Evolutionary conservation across 2,888 invertebrate species (phyloP).

Genomic region (Rhagonycha lutea): DNA sequence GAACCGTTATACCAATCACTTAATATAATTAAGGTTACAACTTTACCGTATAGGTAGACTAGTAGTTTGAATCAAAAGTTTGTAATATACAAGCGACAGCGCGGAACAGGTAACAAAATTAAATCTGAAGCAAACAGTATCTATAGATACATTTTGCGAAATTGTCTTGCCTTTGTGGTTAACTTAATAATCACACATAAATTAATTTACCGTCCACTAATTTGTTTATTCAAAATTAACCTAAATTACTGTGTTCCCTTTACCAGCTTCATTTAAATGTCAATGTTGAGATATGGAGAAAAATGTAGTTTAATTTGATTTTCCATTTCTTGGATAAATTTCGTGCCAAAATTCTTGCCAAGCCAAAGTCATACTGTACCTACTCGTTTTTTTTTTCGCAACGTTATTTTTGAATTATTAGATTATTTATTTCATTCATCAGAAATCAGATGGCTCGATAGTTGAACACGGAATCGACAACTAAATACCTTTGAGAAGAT

Average conservation of each 20-base stretch:
- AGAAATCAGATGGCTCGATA: no score
- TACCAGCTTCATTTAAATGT: not conserved
- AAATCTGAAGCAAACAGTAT: not conserved
- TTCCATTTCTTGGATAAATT: not conserved
- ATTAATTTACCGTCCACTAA: not conserved
- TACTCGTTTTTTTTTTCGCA: no score
- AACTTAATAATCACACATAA: not conserved
- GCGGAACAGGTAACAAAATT: not conserved
- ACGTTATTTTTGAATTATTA: no score
- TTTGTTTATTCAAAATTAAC: not conserved
- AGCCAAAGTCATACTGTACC: no score
- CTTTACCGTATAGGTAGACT: not conserved
- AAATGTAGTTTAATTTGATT: no score
- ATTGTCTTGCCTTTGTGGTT: not conserved
- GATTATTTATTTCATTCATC: no score
- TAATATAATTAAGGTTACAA: conserved; percentile 2
- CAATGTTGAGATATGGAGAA: not conserved
- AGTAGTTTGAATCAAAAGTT: not conserved
- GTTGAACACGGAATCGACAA: no score
- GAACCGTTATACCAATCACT: not conserved
- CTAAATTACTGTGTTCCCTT: not conserved
- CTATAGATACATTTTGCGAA: not conserved
- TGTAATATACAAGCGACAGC: not conserved
- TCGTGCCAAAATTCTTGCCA: not conserved
- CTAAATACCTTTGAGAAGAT: no score